These are phyloP conservation scores for Macroramphosus scolopax DNA, from an alignment of 2,797 vertebrate genomes.

Conservation along the genomic window DNA sequence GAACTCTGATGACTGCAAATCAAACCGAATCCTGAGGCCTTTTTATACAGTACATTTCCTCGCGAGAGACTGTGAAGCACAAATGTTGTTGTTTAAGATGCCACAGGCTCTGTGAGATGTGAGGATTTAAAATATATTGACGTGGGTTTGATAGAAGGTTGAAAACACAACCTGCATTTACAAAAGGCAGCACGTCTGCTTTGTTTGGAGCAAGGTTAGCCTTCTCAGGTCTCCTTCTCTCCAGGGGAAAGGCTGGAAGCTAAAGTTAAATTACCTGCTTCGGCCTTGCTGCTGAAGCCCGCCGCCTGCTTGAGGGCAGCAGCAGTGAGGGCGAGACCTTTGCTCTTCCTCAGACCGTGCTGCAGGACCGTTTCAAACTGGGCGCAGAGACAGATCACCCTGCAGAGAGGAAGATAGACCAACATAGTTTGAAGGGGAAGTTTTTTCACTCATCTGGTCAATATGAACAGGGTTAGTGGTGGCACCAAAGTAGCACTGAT, in stretches of 20 bases:
- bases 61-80: too few species aligned
- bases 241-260: neutral
- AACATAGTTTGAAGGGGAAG: neutral
- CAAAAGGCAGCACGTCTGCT: too few species aligned
- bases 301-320: constrained; percentile 95
- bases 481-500: too few species aligned
- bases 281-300: constrained; percentile 90
- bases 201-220: neutral
- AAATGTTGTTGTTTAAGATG: too few species aligned
- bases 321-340: constrained; percentile 91
- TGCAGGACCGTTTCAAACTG: constrained; percentile 95
- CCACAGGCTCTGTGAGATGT: too few species aligned
- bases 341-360: constrained; percentile 91
- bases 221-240: neutral
- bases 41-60: too few species aligned
- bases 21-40: neutral
- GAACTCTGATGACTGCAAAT: constrained; percentile 7
- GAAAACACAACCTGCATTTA: too few species aligned
- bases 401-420: constrained; percentile 63
- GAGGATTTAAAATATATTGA: too few species aligned
- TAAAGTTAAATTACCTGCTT: constrained; percentile 92
- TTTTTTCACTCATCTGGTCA: neutral
- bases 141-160: too few species aligned
- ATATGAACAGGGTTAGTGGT: too few species aligned
- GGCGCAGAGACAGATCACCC: constrained; percentile 96